A percentile compares a stretch with the other conserved stretches of the same genome.
Conservation (phyloP, 2,888 invertebrate genomes). For the Buathra laborator region DNA sequence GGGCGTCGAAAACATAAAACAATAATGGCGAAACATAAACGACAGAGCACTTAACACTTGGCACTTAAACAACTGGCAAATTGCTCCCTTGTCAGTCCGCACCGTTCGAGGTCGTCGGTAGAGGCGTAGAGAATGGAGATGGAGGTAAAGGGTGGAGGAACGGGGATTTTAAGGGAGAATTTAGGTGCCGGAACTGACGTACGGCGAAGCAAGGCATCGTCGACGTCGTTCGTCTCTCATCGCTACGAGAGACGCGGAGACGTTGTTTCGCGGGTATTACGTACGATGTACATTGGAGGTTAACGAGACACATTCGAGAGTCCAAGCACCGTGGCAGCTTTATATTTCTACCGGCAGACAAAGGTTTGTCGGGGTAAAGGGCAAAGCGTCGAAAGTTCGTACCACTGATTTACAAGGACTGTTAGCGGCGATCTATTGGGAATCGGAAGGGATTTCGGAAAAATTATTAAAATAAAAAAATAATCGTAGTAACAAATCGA, state of each 20-base stretch:
- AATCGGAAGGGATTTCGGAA: neutral
- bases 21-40: slow-evolving; percentile 85
- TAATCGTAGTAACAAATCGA: no score
- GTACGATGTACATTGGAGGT: slow-evolving; percentile 18
- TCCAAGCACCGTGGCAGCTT: slow-evolving; percentile 8
- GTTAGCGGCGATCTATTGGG: neutral
- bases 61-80: slow-evolving; percentile 85
- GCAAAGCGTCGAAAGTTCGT: neutral
- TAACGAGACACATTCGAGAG: slow-evolving; percentile 51
- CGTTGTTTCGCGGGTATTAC: slow-evolving; percentile 30
- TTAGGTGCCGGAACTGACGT: slow-evolving; percentile 80
- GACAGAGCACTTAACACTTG: slow-evolving; percentile 85
- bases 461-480: neutral
- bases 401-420: neutral
- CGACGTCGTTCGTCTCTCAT: slow-evolving; percentile 40
- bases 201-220: slow-evolving; percentile 52
- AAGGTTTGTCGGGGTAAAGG: slow-evolving; percentile 34
- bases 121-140: slow-evolving; percentile 44
- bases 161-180: slow-evolving; percentile 80
- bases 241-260: slow-evolving; percentile 33
- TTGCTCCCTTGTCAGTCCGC: slow-evolving; percentile 84
- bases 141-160: slow-evolving; percentile 40
- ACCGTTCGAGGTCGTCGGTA: slow-evolving; percentile 49
- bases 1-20: slow-evolving; percentile 83
- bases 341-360: slow-evolving; percentile 25